Evolutionary conservation across 2,797 vertebrate genomes (phyloP), one percentile per base, ranked within the genome.

Genomic region (Mus spretus): DNA sequence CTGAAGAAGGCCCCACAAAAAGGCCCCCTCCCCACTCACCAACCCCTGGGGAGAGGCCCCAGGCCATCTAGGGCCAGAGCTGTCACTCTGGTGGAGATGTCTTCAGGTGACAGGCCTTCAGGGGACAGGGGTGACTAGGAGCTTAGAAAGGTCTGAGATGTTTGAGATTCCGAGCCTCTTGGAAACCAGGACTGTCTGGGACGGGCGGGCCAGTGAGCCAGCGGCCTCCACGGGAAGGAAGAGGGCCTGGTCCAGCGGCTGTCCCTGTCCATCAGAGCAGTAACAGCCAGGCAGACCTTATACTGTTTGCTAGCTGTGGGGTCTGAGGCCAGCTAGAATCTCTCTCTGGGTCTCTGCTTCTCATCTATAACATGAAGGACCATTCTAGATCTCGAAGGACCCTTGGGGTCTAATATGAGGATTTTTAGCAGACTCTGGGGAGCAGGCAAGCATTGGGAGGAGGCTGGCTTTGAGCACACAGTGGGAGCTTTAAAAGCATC

Each of bases 111-210:
- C 93, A 90, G 63, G 93, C 74, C 80, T 89, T 90, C 72, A 84
- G 89, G 75, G 95, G 96, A 89, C 90, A 93, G 90, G 22, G 90
- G 84, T 77, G 96, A 93, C n/a, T 4, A 89, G 19, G 14, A 84
- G 74, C 93, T 96, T 50, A 79, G 61, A 80, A 87, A 85, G 91
- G 93, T 79, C 95, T 89, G 89, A 95, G 86, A 97, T 95, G 88
- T 91, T 95, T 97, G 92, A 81, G 87, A 96, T 97, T 97, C 97
- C 97, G 92, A 57, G 40, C 89, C 72, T 89, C 96, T 92, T 98
- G 81, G 97, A 97, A 97, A 98, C 94, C 94, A 72, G 90, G 57
- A 37, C 74, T 94, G 96, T 88, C 47, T 37, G 37, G 37, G 37
- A 37, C 37, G 37, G 37, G 37, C 37, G 37, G 37, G 37, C 37